Percentiles rank a stretch among this genome's conserved stretches.
Evolutionary conservation across 2,888 invertebrate species (phyloP).

Genomic region (Hydraecia micacea): DNA sequence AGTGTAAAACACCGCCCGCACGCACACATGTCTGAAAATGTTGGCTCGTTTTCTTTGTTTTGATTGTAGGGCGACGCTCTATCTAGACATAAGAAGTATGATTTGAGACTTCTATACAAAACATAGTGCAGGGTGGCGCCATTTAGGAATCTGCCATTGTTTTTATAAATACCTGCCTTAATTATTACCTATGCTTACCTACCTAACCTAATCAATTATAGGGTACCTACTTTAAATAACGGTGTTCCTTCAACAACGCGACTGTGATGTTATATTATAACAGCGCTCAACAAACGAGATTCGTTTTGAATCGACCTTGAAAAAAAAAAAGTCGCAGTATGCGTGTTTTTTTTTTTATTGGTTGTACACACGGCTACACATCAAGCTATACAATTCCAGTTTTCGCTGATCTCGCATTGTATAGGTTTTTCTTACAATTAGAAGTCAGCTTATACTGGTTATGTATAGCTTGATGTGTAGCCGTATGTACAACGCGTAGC

Average conservation of each 20-base stretch:
- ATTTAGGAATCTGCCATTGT: neutral
- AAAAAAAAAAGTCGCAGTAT: neutral
- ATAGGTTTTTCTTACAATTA: no score
- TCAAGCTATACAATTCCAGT: no score
- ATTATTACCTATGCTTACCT: neutral
- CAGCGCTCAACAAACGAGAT: neutral
- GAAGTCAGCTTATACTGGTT: no score
- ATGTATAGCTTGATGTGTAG: no score
- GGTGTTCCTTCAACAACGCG: neutral
- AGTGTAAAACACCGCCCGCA: no score
- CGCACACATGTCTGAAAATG: no score
- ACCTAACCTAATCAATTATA: neutral
- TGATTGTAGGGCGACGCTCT: no score
- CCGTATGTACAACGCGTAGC: conserved; percentile 6
- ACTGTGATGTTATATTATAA: neutral
- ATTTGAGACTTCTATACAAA: neutral
- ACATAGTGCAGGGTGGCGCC: neutral
- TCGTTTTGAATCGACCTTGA: neutral
- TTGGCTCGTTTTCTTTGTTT: no score
- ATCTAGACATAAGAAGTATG: no score
- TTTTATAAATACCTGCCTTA: no score
- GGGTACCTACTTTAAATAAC: neutral
- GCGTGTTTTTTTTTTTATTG: neutral
- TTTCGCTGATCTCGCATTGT: no score
- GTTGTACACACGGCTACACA: no score